Conservation (phyloP, 2,888 invertebrate genomes). For the Dryobota labecula region DNA sequence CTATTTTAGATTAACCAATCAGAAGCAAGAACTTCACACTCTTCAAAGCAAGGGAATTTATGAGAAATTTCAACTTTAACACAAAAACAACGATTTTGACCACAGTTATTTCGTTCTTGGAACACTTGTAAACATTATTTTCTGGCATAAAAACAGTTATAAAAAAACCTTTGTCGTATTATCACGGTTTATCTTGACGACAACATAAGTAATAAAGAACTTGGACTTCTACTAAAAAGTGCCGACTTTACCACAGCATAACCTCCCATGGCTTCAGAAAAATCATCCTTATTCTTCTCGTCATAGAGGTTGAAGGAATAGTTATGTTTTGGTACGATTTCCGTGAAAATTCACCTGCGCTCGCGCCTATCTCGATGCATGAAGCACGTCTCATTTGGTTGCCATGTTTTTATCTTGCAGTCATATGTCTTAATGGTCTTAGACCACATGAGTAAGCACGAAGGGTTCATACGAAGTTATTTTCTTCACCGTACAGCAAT, state of each 20-base stretch:
- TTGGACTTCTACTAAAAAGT: conserved; percentile 74
- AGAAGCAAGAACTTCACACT: conserved; percentile 3
- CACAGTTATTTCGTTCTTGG: conserved; percentile 56
- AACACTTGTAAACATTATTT: conserved; percentile 57
- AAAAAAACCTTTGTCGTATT: conserved; percentile 79
- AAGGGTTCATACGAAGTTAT: conserved; percentile 74
- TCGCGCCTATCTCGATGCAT: conserved; percentile 84
- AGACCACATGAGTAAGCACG: conserved; percentile 83
- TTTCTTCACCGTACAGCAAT: conserved; percentile 40
- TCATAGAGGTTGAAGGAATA: conserved; percentile 55
- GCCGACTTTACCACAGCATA: conserved; percentile 51
- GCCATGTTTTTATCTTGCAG: conserved; percentile 79
- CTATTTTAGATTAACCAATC: conserved; percentile 13
- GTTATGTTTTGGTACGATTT: conserved; percentile 69
- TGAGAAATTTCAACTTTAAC: conserved; percentile 10
- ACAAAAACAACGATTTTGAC: conserved; percentile 25
- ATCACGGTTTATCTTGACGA: conserved; percentile 82
- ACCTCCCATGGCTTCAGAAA: conserved; percentile 42
- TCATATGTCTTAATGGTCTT: conserved; percentile 83
- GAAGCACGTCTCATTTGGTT: conserved; percentile 85
- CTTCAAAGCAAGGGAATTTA: background rate
- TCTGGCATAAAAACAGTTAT: conserved; percentile 73
- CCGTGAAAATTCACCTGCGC: conserved; percentile 84
- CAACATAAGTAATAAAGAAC: conserved; percentile 83
- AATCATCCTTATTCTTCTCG: conserved; percentile 62